Conservation (phyloP, 2,888 invertebrate species). For the Melipona beecheii region DNA sequence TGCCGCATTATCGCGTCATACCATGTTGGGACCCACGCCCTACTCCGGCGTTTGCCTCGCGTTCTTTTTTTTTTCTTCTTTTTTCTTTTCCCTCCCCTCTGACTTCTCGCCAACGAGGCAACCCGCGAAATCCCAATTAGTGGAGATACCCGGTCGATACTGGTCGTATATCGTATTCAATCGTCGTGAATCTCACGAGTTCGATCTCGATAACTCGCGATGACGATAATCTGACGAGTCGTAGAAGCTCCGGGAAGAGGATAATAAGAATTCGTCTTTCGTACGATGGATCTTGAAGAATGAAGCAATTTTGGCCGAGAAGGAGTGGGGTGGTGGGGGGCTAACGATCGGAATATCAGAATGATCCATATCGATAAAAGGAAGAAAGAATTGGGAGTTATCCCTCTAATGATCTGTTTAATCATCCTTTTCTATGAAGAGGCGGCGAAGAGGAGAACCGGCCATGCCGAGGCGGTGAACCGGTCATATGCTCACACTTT, state of each 20-base stretch:
- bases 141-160: constrained; percentile 62
- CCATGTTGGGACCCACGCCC: constrained; percentile 72
- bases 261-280: background rate
- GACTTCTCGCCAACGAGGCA: constrained; percentile 6
- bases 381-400: constrained; percentile 34
- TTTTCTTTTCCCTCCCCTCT: background rate
- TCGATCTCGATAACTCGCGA: background rate
- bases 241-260: background rate
- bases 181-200: constrained; percentile 18
- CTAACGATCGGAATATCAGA: constrained; percentile 50
- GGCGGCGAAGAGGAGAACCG: background rate
- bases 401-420: constrained; percentile 61
- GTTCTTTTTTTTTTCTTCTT: constrained; percentile 4
- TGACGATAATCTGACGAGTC: background rate
- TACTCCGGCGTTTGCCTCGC: constrained; percentile 51
- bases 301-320: constrained; percentile 19
- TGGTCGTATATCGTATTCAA: constrained; percentile 50
- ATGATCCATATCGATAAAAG: constrained; percentile 59
- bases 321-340: background rate
- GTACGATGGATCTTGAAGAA: constrained; percentile 34
- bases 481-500: constrained; percentile 60
- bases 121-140: constrained; percentile 72
- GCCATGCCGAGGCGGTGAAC: constrained; percentile 10
- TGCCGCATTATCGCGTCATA: constrained; percentile 79
- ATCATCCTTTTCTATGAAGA: constrained; percentile 36